Evolutionary conservation across 2,888 invertebrate species (phyloP), one percentile per base, ranked within the genome.

Genomic region (Parnassius apollo): DNA sequence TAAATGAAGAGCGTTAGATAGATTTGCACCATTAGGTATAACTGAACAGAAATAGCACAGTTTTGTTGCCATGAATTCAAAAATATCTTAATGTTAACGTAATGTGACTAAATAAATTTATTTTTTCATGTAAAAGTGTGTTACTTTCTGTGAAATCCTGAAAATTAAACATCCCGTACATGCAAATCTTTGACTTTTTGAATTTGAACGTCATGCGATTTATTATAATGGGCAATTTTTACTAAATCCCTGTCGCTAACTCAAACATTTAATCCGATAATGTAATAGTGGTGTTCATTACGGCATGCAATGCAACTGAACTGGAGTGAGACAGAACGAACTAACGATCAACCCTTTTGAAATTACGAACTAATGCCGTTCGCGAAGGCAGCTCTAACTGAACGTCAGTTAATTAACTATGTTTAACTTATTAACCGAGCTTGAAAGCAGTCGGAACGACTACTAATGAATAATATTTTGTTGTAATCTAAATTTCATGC

Each of bases 341-440:
- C 78, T 82, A 84, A 84, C 80, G 86, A 92, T 92, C 92, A 92
- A 92, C 92, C 92, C 92, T 92, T 92, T 92, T 91, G 92, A 91
- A 92, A 88, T 81, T 77, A 81, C 18, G 49, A 81, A 78, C 80
- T 80, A 80, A 83, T 75, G 71, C 73, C 80, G 81, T 74, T 71
- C 80, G 79, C 64, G 66, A 75, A 82, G 78, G 77, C 85, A 85
- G 82, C 75, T 68, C 68, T 63, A 64, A 57, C 52, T 57, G 55
- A 2, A 58, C 35, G 18, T 25, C 3, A 22, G n/a, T 11, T 10
- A 8, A 44, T 44, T 44, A 44, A 44, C 11, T 9, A 44, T 0
- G 11, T 44, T 44, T 44, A 2, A 9, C 44, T 44, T 44, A 44
- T 44, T 35, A 35, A 35, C 7, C 4, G 35, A 35, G 1, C 35